These are phyloP conservation scores for Sebastes jordani DNA, from an alignment of 2,797 vertebrate species.

Conservation along the genomic window DNA sequence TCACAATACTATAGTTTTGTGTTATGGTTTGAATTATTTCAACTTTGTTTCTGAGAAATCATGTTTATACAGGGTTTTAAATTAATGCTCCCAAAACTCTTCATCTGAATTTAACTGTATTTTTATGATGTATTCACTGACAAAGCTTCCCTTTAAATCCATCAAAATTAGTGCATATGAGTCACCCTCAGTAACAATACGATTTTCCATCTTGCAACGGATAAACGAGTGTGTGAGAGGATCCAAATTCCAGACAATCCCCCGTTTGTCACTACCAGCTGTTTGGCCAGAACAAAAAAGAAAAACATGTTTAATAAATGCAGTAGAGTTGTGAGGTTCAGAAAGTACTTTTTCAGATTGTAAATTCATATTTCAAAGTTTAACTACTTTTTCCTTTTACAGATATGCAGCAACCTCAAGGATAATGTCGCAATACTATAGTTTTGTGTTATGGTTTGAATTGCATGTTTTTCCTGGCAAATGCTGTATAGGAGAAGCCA, in stretches of 20 bases:
- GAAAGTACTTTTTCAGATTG: not conserved
- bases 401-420: not conserved
- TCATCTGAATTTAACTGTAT: fast-evolving
- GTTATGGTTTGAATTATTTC: not conserved
- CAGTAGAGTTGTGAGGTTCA: not conserved
- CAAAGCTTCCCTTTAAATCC: not conserved
- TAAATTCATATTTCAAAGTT: not conserved
- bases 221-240: not conserved
- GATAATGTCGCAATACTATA: not conserved
- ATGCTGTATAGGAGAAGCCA: not conserved
- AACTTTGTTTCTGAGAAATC: not conserved
- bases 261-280: not conserved
- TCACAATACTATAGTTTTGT: not conserved
- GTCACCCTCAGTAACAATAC: not conserved
- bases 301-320: not conserved
- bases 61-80: not conserved
- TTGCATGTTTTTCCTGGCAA: not conserved
- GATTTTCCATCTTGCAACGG: not conserved
- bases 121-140: not conserved
- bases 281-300: not conserved
- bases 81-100: not conserved
- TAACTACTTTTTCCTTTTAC: too few species aligned
- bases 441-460: not conserved
- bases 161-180: not conserved
- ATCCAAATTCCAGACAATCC: not conserved